These are phyloP conservation scores for Bradynema listronoti DNA, from an alignment of 1,140 invertebrate genomes.

Conservation along the genomic window DNA sequence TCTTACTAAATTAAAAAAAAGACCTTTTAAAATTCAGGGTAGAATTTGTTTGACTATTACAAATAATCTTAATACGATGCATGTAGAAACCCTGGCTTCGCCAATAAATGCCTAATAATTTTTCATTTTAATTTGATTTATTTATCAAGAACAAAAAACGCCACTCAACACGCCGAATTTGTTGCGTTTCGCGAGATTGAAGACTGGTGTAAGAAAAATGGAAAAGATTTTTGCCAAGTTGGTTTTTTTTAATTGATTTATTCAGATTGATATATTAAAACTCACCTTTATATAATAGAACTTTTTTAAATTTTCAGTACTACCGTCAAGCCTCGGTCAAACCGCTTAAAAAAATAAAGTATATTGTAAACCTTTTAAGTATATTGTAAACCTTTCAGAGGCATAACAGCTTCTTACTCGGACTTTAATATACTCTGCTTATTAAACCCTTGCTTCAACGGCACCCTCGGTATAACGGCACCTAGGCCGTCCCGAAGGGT, in stretches of 20 bases:
- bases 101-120: too few species aligned
- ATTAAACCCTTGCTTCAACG: too few species aligned
- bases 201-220: slow-evolving; percentile 61
- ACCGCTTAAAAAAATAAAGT: too few species aligned
- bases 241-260: neutral
- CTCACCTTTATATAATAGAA: neutral
- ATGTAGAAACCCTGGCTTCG: too few species aligned
- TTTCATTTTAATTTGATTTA: slow-evolving; percentile 64
- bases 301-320: neutral
- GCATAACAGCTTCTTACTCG: too few species aligned
- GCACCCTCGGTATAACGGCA: too few species aligned
- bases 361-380: too few species aligned
- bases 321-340: neutral
- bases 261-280: neutral
- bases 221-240: slow-evolving; percentile 24
- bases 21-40: neutral
- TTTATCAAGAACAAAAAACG: slow-evolving; percentile 83
- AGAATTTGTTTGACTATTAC: neutral
- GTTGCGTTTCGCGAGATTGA: slow-evolving; percentile 80
- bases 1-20: neutral
- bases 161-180: slow-evolving; percentile 87
- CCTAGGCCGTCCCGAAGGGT: too few species aligned
- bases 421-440: too few species aligned
- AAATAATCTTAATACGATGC: too few species aligned
- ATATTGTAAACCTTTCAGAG: too few species aligned